Base-by-base conservation (phyloP, 1,140 invertebrate species). In the Brachionus plicatilis region DNA sequence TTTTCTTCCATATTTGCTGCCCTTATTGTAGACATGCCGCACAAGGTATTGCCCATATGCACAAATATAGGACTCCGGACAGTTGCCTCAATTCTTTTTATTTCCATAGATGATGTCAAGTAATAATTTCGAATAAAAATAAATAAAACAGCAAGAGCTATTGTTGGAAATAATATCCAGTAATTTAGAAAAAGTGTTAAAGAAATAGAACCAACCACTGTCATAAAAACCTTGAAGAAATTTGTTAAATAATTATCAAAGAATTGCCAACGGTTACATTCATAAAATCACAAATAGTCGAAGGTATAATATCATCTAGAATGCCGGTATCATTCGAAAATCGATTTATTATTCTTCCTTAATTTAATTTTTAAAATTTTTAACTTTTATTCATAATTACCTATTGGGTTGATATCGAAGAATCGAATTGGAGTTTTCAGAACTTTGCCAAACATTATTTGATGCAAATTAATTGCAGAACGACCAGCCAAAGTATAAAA, bases 1-100 rank as follows among this genome's bases (percentile, higher is more conserved):
- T 86, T 87, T 7, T 93, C 90, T 88, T 96, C 90, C 5, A 91
- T 90, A 41, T 92, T 91, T 86, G 94, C 96, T 0, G 95, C 94
- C 84, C 96, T 91, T 76, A 98, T 95, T 0, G 95, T 97, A 0
- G 94, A 92, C 24, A 98, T 90, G 5, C 96, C 96, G 89, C 94
- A 94, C 0, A 97, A 90, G 0, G 95, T 94, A 27, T 95, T 93
- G 88, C 93, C 95, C 78, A 97, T 90, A 87, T 97, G 95, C 8
- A 94, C 94, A 87, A 94, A 95, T 0, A 96, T 92, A 0, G 95
- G 95, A 86, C 90, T 91, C 24, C 91, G 87, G 60, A 88, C 94
- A 88, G 93, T 92, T 87, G 93, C 94, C 91, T 97, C 95, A 82
- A 96, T 91, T 84, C 95, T 92, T 90, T 96, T 96, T 53, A 83